phyloP scores from a whole-genome alignment of 2,888 invertebrate genomes.

The Drosophila mulleri region DNA sequence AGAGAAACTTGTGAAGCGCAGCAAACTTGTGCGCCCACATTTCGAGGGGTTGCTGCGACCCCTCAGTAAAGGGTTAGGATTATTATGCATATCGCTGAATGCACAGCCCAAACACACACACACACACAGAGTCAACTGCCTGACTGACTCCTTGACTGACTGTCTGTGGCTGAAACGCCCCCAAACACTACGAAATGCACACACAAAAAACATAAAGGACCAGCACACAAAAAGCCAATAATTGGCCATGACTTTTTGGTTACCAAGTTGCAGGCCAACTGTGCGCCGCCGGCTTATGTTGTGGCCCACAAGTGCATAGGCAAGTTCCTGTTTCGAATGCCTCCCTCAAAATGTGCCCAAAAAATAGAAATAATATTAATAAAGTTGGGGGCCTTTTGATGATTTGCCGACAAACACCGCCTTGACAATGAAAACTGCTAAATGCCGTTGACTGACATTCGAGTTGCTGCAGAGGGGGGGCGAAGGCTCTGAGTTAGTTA shows the following conservation, averaged over 20 bases:
- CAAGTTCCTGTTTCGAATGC: constrained; percentile 23
- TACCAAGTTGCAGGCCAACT: constrained; percentile 50
- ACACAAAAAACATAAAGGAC: constrained; percentile 20
- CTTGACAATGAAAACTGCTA: constrained; percentile 79
- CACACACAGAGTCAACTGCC: constrained; percentile 6
- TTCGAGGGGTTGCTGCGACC: constrained; percentile 28
- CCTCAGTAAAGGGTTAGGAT: constrained; percentile 65
- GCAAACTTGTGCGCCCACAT: constrained; percentile 32
- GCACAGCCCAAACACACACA: constrained; percentile 8
- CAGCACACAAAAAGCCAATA: constrained; percentile 66
- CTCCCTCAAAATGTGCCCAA: not conserved
- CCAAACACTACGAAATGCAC: constrained; percentile 48
- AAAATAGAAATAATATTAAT: constrained; percentile 58
- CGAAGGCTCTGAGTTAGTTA: constrained; percentile 64
- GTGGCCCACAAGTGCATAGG: constrained; percentile 26
- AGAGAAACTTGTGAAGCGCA: constrained; percentile 59
- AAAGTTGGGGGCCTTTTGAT: constrained; percentile 72
- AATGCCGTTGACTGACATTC: constrained; percentile 61
- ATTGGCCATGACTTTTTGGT: constrained; percentile 78
- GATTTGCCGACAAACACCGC: constrained; percentile 69
- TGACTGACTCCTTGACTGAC: constrained; percentile 10
- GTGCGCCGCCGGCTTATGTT: not conserved
- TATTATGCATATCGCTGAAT: constrained; percentile 52
- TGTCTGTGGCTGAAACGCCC: constrained; percentile 4
- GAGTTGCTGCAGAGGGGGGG: constrained; percentile 13